A percentile compares a stretch with the other conserved stretches of the same genome.
Conservation (phyloP, 30 jellyfish, hydroid and myxozoan genomes). For the Phacellophora camtschatica region DNA sequence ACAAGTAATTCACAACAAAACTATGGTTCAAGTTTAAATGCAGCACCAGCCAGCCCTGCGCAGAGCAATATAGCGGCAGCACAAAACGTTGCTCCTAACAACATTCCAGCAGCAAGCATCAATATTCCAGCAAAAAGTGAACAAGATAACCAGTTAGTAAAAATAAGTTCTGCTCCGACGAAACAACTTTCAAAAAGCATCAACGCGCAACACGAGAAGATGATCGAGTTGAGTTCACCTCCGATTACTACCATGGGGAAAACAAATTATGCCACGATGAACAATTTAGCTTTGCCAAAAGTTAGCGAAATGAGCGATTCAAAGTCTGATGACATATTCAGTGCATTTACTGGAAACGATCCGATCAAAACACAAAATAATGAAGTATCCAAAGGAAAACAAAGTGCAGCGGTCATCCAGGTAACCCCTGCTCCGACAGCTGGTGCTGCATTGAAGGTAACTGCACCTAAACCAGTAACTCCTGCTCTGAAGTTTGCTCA, state of each 20-base stretch:
- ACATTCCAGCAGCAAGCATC: not conserved
- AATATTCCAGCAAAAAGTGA: not conserved
- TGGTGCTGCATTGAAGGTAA: slow-evolving; percentile 2
- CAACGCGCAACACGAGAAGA: slow-evolving; percentile 1
- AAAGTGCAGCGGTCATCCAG: not conserved
- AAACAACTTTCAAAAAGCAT: slow-evolving; percentile 1
- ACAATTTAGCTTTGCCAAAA: not conserved
- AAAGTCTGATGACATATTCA: not conserved
- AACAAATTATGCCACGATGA: slow-evolving; percentile 14
- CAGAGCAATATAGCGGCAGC: not conserved
- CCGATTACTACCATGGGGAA: slow-evolving; percentile 13
- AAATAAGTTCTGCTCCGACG: not conserved
- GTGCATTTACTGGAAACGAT: not conserved
- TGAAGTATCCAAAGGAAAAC: not conserved
- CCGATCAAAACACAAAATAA: not conserved
- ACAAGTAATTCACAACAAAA: not conserved
- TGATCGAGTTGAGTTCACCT: slow-evolving; percentile 43
- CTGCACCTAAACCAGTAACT: not conserved
- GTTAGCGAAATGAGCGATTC: not conserved
- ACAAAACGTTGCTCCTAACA: not conserved
- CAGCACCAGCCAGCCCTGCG: slow-evolving; percentile 2
- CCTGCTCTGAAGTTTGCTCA: not conserved
- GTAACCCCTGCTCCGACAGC: slow-evolving; percentile 11
- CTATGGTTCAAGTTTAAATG: not conserved
- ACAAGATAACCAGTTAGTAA: slow-evolving; percentile 4